phyloP scores from a whole-genome alignment of 2,113 vertebrate species.

The Bothrops jararaca region DNA sequence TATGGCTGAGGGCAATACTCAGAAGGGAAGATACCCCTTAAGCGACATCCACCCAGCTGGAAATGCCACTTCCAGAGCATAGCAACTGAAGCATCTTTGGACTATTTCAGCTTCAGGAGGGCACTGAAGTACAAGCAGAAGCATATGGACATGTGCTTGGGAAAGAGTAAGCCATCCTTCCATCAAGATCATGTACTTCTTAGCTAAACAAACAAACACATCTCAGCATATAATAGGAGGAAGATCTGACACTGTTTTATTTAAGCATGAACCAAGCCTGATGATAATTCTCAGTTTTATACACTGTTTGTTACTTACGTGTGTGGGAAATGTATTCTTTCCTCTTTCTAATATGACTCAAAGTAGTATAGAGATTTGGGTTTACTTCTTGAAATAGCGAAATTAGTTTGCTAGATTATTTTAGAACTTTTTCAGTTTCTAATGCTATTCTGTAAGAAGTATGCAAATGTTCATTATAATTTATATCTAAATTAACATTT shows the following conservation, averaged over 20 bases:
- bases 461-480: background rate
- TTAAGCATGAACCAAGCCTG: background rate
- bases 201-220: background rate
- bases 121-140: background rate
- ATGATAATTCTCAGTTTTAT: background rate
- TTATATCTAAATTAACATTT: background rate
- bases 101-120: background rate
- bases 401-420: background rate
- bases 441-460: background rate
- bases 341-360: background rate
- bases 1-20: too few species aligned
- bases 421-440: background rate
- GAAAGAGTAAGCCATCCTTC: background rate
- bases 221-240: background rate
- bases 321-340: conserved; percentile 12
- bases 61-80: background rate
- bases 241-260: background rate
- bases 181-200: background rate
- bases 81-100: background rate
- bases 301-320: background rate
- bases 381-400: background rate
- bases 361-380: background rate
- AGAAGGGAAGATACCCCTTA: background rate
- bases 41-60: background rate
- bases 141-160: background rate